Percentiles rank a stretch among this genome's conserved stretches.
Conservation (phyloP, 2,888 invertebrate genomes). For the Ectemnius cavifrons region DNA sequence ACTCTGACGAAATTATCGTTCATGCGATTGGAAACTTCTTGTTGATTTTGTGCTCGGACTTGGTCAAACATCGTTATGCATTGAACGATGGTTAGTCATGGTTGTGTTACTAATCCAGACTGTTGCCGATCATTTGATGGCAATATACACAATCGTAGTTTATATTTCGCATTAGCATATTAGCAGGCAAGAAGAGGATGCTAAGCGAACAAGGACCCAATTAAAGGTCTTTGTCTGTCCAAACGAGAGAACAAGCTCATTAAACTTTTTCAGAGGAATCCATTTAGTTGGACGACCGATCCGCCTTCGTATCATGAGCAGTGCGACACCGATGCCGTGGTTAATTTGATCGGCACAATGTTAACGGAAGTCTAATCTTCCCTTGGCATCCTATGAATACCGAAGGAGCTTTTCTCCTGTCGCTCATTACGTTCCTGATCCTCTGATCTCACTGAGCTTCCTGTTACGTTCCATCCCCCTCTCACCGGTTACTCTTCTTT, state of each 20-base stretch:
- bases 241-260: slow-evolving; percentile 20
- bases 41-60: slow-evolving; percentile 36
- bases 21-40: slow-evolving; percentile 1
- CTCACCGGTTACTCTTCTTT: background rate
- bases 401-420: slow-evolving; percentile 46
- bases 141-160: slow-evolving; percentile 45
- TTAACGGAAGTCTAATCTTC: slow-evolving; percentile 26
- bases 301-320: too few relatives aligned
- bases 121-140: slow-evolving; percentile 47
- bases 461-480: background rate
- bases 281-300: slow-evolving; percentile 24
- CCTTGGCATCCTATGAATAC: slow-evolving; percentile 38
- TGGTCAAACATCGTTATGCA: slow-evolving; percentile 46
- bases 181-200: background rate
- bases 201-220: slow-evolving; percentile 18
- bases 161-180: slow-evolving; percentile 19
- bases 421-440: slow-evolving; percentile 36
- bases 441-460: slow-evolving; percentile 9
- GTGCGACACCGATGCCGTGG: background rate
- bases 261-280: slow-evolving; percentile 31
- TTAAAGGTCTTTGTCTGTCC: slow-evolving; percentile 4
- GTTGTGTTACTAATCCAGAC: slow-evolving; percentile 51
- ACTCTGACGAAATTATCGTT: background rate
- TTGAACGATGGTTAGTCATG: slow-evolving; percentile 47
- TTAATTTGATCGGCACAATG: slow-evolving; percentile 35